Evolutionary conservation across 2,888 invertebrate genomes (phyloP), one percentile per base, ranked within the genome.

Genomic region (Sesia bembeciformis): DNA sequence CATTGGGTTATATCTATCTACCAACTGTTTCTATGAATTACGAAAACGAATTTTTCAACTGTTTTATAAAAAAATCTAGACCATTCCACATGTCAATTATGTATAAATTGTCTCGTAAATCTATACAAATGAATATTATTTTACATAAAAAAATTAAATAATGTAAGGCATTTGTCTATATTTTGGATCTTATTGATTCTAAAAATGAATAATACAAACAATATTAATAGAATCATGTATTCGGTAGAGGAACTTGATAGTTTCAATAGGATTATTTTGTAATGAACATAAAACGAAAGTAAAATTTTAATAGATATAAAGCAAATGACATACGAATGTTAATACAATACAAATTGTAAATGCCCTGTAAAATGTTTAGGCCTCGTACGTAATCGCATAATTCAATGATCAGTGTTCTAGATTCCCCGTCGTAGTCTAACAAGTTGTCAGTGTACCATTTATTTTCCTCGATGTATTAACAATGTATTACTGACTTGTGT

Each of bases 51-150:
- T 46, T 46, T 46, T 8, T n/a, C 4, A 46, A 46, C n/a, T 8
- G 23, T 46, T 8, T 46, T 23, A 23, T 3, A 7, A 46, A 46
- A 46, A 8, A 3, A 46, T 8, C 8, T 64, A 72, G 78, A 83
- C 82, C 80, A 82, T 75, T 72, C 69, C 70, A 69, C 70, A 70
- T 73, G 87, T 86, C 87, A 86, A 86, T 86, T 85, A 80, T 71
- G 50, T 50, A 68, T 70, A 73, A 68, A 75, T 74, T 7, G 46
- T 46, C 46, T 46, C 46, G 46, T 46, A n/a, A 46, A 46, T 8
- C 72, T 81, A 74, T 70, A 70, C 65, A 67, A 68, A 66, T 55
- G 64, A 66, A 59, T 67, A 57, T 62, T 70, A 63, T 67, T 70
- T 70, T 70, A 61, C 59, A 60, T 67, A 71, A 66, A 74, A 67